Evolutionary conservation across 2,888 invertebrate genomes (phyloP), one percentile per base, ranked within the genome.

Genomic region (Hylaea fasciaria): DNA sequence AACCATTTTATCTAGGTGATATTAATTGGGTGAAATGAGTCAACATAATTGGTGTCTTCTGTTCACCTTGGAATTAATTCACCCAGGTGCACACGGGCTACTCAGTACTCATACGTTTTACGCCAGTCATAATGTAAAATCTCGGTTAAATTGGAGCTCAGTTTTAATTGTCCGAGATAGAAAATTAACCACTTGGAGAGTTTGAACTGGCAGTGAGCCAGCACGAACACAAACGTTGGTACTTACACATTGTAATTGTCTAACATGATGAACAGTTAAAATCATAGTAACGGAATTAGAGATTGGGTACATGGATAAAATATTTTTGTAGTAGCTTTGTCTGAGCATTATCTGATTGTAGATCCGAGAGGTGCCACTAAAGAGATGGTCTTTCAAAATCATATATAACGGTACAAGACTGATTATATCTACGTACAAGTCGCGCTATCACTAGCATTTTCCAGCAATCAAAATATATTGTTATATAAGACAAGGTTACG

Each of bases 291-390:
- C 81, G 78, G 59, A 9, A 58, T 54, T 66, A 70, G 60, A 73
- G 81, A 82, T 83, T 79, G 71, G 68, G 73, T 71, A 72, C 76
- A 69, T 51, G 69, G 81, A 82, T 80, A 78, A 76, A 76, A 52
- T 40, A 35, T 58, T 37, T 32, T 45, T 61, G 64, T 66, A 68
- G 64, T 64, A 68, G 59, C 66, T 76, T 76, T 65, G 68, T 74
- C 73, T 73, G 71, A 67, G 71, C 74, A 77, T 77, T 77, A 76
- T 76, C 73, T 69, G 71, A 68, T 65, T 66, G 70, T 69, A 70
- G 65, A 74, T 65, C 68, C 62, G 71, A 70, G 71, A 69, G 63
- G 58, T 41, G 12, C n/a, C 5, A 12, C 37, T 12, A 37, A 2
- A 12, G 37, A 37, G n/a, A 37, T 1, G 11, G n/a, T n/a, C 2